Evolutionary conservation across 1,140 invertebrate genomes (phyloP), one percentile per base, ranked within the genome.

Genomic region (Macrotrachela quadricornifera): DNA sequence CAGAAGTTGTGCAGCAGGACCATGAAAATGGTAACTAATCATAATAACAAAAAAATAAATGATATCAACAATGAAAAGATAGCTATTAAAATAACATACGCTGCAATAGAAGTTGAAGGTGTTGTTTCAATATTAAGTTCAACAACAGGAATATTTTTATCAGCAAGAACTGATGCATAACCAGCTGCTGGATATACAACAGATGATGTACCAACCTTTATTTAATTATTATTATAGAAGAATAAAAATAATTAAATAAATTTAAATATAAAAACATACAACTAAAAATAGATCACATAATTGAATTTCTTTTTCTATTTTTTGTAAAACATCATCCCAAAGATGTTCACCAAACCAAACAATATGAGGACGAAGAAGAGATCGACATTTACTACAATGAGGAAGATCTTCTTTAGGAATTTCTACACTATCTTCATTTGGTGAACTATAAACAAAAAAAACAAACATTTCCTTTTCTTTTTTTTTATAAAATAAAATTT

Each of bases 331-430:
- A 51, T 74, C 61, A 17, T 69, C 54, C 57, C 85, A 74, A 48
- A 88, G 71, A 61, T 70, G 74, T 75, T 90, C 85, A 8, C 83
- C 83, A 74, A 88, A 88, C 85, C 85, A 88, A 13, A 88, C 80
- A 57, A 88, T 82, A 65, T 84, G 75, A 4, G 84, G 84, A 50
- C 85, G 70, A 10, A 85, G 64, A n/a, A 88, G 66, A 17, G 79
- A 80, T 43, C 66, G 69, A 67, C 85, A 88, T 38, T 62, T 76
- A 54, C 72, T 71, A 66, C 83, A 87, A 30, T 9, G 21, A 4
- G 21, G 21, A 30, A 30, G 21, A 30, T 30, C 21, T 30, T 30
- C 9, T 30, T 30, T 9, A 30, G 2, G 2, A 4, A 30, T 30
- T 30, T 30, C 21, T 30, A 4, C 8, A 30, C 8, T 30, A 30